Evolutionary conservation across 2,888 invertebrate species (phyloP).

Genomic region (Microplitis deprimator): DNA sequence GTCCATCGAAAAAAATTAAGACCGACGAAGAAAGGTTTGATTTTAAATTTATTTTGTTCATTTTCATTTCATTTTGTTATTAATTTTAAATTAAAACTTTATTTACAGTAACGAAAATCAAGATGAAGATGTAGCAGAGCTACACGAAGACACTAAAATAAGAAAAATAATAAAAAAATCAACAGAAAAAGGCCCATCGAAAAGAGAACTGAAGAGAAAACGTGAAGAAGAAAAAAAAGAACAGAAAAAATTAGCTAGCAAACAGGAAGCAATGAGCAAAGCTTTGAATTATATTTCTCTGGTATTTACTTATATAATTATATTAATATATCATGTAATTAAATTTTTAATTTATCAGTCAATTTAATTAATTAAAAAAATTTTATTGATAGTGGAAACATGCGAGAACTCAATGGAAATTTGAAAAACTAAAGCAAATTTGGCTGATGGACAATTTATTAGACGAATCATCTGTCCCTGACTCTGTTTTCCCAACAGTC

Average conservation of each 20-base stretch:
- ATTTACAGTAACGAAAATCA: conserved; percentile 26
- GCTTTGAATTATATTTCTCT: conserved; percentile 78
- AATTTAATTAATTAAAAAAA: neutral
- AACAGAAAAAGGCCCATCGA: conserved; percentile 74
- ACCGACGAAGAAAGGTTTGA: conserved; percentile 21
- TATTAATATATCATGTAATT: neutral
- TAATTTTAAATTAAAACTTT: conserved; percentile 5
- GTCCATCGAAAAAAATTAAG: conserved; percentile 28
- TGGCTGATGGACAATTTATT: conserved; percentile 82
- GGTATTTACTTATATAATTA: conserved; percentile 48
- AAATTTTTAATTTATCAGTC: neutral
- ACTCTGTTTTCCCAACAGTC: conserved; percentile 77
- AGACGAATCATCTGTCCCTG: conserved; percentile 75
- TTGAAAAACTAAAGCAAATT: conserved; percentile 84
- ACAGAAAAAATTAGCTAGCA: conserved; percentile 73
- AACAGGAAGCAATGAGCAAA: conserved; percentile 75
- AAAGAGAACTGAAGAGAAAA: conserved; percentile 78
- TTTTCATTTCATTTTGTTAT: conserved; percentile 3
- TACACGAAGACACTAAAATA: conserved; percentile 50
- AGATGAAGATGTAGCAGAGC: conserved; percentile 56
- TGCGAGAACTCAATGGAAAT: conserved; percentile 82
- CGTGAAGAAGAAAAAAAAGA: conserved; percentile 75
- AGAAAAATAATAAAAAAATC: conserved; percentile 51
- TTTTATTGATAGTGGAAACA: conserved; percentile 78
- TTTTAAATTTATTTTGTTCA: neutral